phyloP scores from a whole-genome alignment of 2,888 invertebrate genomes.

The Eristalinus sepulchralis region DNA sequence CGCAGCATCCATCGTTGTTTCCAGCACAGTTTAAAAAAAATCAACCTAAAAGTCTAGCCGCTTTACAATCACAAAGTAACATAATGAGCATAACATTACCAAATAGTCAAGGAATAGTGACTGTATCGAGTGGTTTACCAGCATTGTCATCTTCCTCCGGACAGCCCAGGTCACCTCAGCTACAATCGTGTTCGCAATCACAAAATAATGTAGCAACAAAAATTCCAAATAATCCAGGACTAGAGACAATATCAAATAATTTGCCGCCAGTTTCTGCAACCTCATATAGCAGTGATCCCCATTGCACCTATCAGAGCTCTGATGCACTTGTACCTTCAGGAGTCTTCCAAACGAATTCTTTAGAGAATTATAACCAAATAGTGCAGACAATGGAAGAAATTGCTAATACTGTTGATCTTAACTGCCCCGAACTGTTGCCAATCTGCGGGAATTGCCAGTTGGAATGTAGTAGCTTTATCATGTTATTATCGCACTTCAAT shows the following conservation, averaged over 20 bases:
- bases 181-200: too few species aligned
- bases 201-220: not conserved
- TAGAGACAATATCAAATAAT: not conserved
- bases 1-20: too few species aligned
- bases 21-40: too few species aligned
- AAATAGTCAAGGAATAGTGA: not conserved
- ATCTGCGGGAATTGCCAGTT: conserved; percentile 31
- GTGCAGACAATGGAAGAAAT: not conserved
- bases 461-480: conserved; percentile 28
- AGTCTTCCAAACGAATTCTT: not conserved
- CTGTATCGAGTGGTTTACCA: not conserved
- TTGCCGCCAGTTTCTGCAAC: not conserved
- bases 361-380: not conserved
- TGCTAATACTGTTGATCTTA: not conserved
- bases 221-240: not conserved
- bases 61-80: too few species aligned
- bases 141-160: not conserved
- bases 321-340: not conserved
- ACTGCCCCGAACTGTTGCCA: conserved; percentile 23
- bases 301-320: not conserved
- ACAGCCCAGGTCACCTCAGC: not conserved
- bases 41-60: too few species aligned
- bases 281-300: not conserved
- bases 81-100: not conserved
- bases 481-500: conserved; percentile 26